Evolutionary conservation across 92 coral and sea anemone genomes (phyloP).

Genomic region (Actinostola sp.): DNA sequence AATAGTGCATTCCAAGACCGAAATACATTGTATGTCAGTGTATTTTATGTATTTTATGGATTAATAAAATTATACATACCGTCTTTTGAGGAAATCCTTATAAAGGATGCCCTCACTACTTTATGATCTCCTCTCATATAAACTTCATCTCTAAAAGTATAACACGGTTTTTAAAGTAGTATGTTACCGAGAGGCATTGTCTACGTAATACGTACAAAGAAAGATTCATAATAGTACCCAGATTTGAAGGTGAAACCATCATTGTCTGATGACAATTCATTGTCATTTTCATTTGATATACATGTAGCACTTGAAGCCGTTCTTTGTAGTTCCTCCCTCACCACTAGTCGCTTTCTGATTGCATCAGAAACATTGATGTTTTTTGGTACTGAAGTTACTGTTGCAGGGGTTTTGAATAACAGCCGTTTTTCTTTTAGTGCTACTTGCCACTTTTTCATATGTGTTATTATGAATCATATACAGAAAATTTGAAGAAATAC

Average conservation of each 20-base stretch:
- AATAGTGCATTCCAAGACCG: too few species aligned
- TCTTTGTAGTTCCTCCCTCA: background rate
- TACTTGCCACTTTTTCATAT: too few species aligned
- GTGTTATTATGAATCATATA: too few species aligned
- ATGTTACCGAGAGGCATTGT: background rate
- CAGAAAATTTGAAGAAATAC: too few species aligned
- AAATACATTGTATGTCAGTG: too few species aligned
- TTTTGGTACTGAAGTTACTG: background rate
- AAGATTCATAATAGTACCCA: background rate
- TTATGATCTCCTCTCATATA: conserved; percentile 16
- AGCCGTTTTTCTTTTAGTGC: conserved; percentile 10
- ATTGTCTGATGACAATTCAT: background rate
- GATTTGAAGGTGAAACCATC: background rate
- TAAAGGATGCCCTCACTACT: conserved; percentile 25
- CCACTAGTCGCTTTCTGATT: conserved; percentile 12
- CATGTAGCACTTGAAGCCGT: background rate
- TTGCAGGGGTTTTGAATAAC: conserved; percentile 11
- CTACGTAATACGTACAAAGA: background rate
- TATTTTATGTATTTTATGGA: background rate
- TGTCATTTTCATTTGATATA: conserved; percentile 6
- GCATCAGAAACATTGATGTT: background rate
- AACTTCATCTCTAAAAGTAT: conserved; percentile 17
- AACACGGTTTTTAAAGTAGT: background rate
- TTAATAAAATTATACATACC: conserved; percentile 7
- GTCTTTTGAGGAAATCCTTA: conserved; percentile 1